These are phyloP conservation scores for Drosophila dives DNA, from an alignment of 2,888 invertebrate genomes.

Conservation along the genomic window DNA sequence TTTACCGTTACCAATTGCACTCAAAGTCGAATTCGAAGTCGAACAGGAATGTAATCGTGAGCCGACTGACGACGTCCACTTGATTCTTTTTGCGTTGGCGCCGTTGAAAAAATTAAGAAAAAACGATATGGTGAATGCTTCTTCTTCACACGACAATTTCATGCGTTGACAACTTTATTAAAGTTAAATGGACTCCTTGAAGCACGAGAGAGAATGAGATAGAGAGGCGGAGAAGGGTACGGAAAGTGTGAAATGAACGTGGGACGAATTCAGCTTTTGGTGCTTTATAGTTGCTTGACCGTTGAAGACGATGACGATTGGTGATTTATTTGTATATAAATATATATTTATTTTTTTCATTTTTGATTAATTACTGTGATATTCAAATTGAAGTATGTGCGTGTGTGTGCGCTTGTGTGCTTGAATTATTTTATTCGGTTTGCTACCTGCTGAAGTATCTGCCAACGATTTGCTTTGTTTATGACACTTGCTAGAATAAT, in stretches of 20 bases:
- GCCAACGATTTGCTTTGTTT: conserved; percentile 43
- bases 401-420: conserved; percentile 34
- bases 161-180: conserved; percentile 78
- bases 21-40: conserved; percentile 5
- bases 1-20: conserved; percentile 59
- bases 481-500: conserved; percentile 61
- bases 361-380: conserved; percentile 77
- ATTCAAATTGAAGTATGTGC: conserved; percentile 75
- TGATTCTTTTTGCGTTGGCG: conserved; percentile 42
- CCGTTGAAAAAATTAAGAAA: not conserved
- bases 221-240: not conserved
- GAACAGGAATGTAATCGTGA: conserved; percentile 39
- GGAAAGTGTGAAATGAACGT: conserved; percentile 37
- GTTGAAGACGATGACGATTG: conserved; percentile 69
- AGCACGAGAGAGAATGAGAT: not conserved
- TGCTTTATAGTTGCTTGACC: conserved; percentile 80
- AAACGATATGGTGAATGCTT: conserved; percentile 54
- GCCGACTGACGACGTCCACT: conserved; percentile 32
- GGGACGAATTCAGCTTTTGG: conserved; percentile 47
- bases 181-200: conserved; percentile 70
- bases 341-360: conserved; percentile 30
- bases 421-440: conserved; percentile 55
- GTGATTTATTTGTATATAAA: conserved; percentile 70
- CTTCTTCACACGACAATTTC: conserved; percentile 70
- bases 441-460: conserved; percentile 49